Percentiles rank a stretch among this genome's conserved stretches.
phyloP scores from a whole-genome alignment of 2,888 invertebrate genomes.

The Pyrgus malvae region DNA sequence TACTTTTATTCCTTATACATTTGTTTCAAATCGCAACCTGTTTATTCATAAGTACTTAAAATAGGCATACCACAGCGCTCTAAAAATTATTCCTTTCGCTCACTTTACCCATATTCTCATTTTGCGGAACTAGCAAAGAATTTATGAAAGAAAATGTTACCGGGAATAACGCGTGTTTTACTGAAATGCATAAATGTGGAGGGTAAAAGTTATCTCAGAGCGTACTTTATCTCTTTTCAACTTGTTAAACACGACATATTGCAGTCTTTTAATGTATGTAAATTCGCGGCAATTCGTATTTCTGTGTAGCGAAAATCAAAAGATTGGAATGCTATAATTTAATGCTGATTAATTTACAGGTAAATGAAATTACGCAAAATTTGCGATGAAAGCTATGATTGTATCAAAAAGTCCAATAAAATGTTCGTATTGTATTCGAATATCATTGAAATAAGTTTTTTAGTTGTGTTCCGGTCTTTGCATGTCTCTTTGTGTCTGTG shows the following conservation, averaged over 20 bases:
- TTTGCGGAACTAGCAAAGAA: conserved; percentile 11
- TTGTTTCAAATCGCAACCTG: no score
- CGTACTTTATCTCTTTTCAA: conserved; percentile 21
- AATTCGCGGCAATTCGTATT: conserved; percentile 11
- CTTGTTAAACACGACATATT: conserved; percentile 21
- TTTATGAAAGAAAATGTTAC: conserved; percentile 18
- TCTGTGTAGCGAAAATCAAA: neutral
- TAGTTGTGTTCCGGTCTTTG: no score
- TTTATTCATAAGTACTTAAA: no score
- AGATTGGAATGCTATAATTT: neutral
- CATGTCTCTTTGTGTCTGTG: no score
- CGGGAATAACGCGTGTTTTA: conserved; percentile 15
- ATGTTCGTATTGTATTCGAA: no score
- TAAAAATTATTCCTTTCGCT: conserved; percentile 11
- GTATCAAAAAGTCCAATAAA: no score
- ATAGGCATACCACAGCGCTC: no score
- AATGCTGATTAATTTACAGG: neutral
- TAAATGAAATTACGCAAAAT: no score
- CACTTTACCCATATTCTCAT: conserved; percentile 7
- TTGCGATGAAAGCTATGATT: no score
- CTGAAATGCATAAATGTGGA: conserved; percentile 21
- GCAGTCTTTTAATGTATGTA: conserved; percentile 19
- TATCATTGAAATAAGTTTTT: no score
- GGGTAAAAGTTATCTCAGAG: conserved; percentile 12
- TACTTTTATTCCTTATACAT: no score